phyloP scores from a whole-genome alignment of 2,113 vertebrate species.

The Pampusana beccarii region DNA sequence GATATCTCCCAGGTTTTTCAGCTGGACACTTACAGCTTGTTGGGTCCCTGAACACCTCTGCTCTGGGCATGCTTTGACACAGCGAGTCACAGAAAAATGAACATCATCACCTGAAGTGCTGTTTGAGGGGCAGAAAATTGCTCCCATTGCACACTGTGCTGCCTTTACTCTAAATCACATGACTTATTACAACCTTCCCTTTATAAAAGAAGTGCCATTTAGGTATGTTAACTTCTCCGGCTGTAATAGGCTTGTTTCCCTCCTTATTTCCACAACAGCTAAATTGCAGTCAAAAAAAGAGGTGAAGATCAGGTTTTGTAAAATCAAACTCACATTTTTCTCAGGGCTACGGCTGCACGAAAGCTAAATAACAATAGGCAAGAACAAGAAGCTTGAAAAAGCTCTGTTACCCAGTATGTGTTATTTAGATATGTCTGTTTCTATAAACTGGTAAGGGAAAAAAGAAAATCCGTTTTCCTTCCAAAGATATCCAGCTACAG shows the following conservation, averaged over 20 bases:
- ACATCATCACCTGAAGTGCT: conserved; percentile 91
- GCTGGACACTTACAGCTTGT: conserved; percentile 87
- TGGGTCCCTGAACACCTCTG: conserved; percentile 84
- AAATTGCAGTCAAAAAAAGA: conserved; percentile 60
- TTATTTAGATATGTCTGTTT: conserved; percentile 32
- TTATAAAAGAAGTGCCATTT: conserved; percentile 88
- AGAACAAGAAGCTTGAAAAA: conserved; percentile 19
- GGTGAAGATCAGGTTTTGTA: conserved; percentile 66
- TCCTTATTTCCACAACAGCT: conserved; percentile 36
- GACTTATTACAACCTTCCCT: conserved; percentile 78
- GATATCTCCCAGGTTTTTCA: conserved; percentile 86
- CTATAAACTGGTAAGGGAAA: neutral
- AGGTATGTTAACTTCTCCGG: conserved; percentile 88
- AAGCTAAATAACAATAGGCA: conserved; percentile 37
- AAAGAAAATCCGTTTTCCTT: neutral
- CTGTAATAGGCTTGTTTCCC: conserved; percentile 42
- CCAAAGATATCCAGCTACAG: neutral
- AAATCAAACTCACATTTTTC: conserved; percentile 53
- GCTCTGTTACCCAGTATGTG: neutral
- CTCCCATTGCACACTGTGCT: conserved; percentile 89
- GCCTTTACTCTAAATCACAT: conserved; percentile 79
- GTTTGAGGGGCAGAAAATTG: conserved; percentile 95
- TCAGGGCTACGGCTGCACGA: neutral
- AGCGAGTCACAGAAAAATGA: conserved; percentile 90
- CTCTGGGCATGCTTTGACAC: conserved; percentile 88